Conservation (phyloP, 2,113 vertebrate genomes). For the Rhabdomys dilectus region DNA sequence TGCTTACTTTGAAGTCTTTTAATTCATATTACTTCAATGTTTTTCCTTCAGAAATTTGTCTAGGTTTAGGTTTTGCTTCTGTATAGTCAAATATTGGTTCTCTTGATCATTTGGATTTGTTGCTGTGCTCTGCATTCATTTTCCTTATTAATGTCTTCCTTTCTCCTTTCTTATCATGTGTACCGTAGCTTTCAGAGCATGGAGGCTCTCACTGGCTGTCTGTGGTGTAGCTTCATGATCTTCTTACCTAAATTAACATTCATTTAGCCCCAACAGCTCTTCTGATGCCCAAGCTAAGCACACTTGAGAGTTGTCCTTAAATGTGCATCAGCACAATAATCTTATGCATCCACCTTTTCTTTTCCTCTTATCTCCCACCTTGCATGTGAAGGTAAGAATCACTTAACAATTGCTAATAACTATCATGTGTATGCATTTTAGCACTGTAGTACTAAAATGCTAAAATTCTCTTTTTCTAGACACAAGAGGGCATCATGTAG, state of each 20-base stretch:
- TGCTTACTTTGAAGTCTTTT: not conserved
- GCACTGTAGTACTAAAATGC: not conserved
- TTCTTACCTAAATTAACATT: not conserved
- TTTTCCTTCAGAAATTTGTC: not conserved
- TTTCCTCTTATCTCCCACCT: not conserved
- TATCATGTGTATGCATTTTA: constrained; percentile 11
- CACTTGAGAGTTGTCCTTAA: not conserved
- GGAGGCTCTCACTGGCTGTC: too few relatives aligned
- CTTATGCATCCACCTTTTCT: not conserved
- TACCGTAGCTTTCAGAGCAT: not conserved
- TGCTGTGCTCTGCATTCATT: not conserved
- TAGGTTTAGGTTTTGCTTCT: not conserved
- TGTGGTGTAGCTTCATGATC: fast-evolving
- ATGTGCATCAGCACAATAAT: not conserved
- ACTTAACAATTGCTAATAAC: constrained; percentile 10
- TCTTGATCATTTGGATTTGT: not conserved
- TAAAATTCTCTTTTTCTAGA: not conserved
- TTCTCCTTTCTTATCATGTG: not conserved
- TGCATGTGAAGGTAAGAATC: constrained; percentile 27
- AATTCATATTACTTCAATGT: not conserved
- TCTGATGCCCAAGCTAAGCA: not conserved
- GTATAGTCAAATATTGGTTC: not conserved
- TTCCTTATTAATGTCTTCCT: not conserved
- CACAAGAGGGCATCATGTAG: not conserved
- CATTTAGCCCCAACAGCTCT: not conserved